A percentile compares a stretch with the other conserved stretches of the same genome.
These are phyloP conservation scores for Malaclemys terrapin DNA, from an alignment of 2,113 vertebrate species.

Conservation along the genomic window DNA sequence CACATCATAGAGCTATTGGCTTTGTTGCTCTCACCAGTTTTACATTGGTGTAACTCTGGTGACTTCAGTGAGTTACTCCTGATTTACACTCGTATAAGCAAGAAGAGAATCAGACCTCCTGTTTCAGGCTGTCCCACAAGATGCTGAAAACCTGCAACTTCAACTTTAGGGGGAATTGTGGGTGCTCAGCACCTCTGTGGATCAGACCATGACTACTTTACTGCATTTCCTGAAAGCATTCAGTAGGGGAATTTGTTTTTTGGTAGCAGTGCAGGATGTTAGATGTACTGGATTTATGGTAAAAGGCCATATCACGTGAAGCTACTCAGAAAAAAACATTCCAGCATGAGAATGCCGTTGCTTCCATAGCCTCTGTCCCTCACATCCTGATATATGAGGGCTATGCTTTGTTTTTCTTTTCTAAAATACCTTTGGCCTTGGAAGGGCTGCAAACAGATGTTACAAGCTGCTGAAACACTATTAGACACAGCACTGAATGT, in stretches of 20 bases:
- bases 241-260: background rate
- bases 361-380: background rate
- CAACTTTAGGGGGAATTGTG: background rate
- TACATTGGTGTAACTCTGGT: background rate
- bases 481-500: background rate
- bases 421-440: constrained; percentile 19
- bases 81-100: background rate
- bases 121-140: rapidly evolving
- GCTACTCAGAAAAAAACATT: background rate
- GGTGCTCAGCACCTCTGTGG: background rate
- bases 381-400: background rate
- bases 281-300: background rate
- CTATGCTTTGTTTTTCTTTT: background rate
- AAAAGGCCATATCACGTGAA: background rate
- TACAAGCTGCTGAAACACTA: constrained; percentile 1
- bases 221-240: background rate
- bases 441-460: background rate
- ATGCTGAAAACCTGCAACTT: background rate
- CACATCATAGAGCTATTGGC: background rate
- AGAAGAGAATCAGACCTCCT: background rate
- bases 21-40: background rate
- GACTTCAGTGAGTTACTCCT: background rate
- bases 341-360: background rate
- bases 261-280: background rate
- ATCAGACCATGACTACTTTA: background rate